Base-by-base conservation (phyloP, 2,797 vertebrate species). In the Siniperca obscura region DNA sequence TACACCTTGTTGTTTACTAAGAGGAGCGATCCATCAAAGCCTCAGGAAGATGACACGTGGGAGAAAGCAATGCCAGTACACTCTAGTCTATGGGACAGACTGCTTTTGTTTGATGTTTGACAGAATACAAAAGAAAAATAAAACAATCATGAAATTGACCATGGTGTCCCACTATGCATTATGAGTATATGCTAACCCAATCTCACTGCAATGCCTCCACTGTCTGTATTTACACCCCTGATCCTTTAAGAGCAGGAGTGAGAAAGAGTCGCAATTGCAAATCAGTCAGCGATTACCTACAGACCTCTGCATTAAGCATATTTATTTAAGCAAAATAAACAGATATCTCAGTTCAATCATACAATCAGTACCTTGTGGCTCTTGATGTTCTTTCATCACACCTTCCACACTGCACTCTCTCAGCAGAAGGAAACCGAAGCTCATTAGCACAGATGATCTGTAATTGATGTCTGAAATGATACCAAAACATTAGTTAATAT, bases 401-500 rank as follows among this genome's bases (percentile, higher is more conserved):
- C 83, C 85, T 84, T 87, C 60, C 68, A 53, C 66, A 61, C 72
- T 46, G 67, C 69, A 42, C 46, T 60, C 81, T 78, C 82, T 79
- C 84, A 83, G 82, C 81, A 88, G 86, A 88, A 78, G 76, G 82
- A 86, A 86, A 81, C 74, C 46, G 57, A 79, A 67, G 83, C 82
- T 93, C 91, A 93, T 93, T 94, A 90, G 91, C 82, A 83, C 91
- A 87, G 83, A 89, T 87, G 87, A 90, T 87, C 83, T 71, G 78
- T 87, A 91, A 93, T 89, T 92, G 92, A 94, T 90, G 90, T 86
- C 73, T 86, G 81, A 78, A 90, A 83, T 0, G 68, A 86, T 82
- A 90, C 78, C 87, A 91, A 90, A 92, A 91, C 86, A 90, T 87
- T 86, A 74, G 83, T 92, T 94, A 89, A 94, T 91, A 93, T 93